Conservation (phyloP, 2,888 invertebrate genomes). For the Hoplodrina ambigua region DNA sequence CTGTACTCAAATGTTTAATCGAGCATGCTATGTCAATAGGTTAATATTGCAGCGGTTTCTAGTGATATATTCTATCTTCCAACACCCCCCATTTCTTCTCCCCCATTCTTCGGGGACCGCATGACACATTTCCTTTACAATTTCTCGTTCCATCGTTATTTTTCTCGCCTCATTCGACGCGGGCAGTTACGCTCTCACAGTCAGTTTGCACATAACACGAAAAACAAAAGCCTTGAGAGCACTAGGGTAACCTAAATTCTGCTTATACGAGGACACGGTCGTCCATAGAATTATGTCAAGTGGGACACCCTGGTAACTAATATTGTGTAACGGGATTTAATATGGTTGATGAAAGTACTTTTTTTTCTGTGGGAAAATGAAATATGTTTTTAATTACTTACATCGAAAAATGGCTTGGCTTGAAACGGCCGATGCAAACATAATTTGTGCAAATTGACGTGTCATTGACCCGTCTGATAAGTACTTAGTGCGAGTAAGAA, state of each 20-base stretch:
- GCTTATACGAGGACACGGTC: conserved; percentile 43
- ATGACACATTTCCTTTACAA: conserved; percentile 39
- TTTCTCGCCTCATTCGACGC: conserved; percentile 11
- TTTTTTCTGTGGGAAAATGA: not conserved
- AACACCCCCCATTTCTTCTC: not conserved
- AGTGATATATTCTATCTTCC: not conserved
- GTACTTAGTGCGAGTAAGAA: too few relatives aligned
- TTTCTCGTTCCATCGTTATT: conserved; percentile 35
- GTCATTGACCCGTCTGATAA: too few relatives aligned
- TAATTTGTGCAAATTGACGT: too few relatives aligned
- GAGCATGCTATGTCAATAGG: too few relatives aligned
- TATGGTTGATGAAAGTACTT: not conserved
- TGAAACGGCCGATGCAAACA: too few relatives aligned
- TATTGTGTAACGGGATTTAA: conserved; percentile 21
- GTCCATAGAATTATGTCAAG: conserved; percentile 59
- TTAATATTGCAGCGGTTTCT: too few relatives aligned
- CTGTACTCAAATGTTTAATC: too few relatives aligned
- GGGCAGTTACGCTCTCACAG: conserved; percentile 46
- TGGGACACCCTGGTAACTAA: conserved; percentile 15
- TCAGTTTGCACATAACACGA: conserved; percentile 51
- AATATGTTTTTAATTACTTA: not conserved
- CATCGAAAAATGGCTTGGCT: too few relatives aligned
- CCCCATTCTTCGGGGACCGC: conserved; percentile 22
- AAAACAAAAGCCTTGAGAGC: conserved; percentile 60
- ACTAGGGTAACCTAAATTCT: conserved; percentile 64